Conservation (phyloP, 2,113 vertebrate species). For the Athene cunicularia region DNA sequence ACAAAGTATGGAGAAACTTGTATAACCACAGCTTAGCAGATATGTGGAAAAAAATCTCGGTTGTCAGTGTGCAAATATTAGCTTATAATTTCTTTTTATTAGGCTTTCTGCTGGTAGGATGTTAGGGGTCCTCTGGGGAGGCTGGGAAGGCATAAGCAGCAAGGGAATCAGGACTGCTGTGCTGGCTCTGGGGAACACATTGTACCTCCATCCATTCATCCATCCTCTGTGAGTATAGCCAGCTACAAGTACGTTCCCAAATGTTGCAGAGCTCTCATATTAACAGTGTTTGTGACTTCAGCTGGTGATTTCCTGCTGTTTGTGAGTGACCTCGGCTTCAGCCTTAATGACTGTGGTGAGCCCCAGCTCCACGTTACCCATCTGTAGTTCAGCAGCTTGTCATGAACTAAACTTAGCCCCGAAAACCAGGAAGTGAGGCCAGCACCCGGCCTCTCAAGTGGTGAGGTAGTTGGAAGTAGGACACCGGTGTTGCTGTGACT, state of each 20-base stretch:
- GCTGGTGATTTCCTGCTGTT: neutral
- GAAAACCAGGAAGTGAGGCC: conserved; percentile 6
- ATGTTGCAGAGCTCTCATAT: neutral
- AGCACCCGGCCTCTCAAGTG: neutral
- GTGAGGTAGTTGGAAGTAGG: neutral
- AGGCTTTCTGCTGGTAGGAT: neutral
- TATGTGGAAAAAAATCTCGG: neutral
- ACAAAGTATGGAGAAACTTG: neutral
- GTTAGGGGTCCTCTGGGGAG: neutral
- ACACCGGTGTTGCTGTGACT: neutral
- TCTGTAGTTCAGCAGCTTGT: neutral
- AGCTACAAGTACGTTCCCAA: neutral
- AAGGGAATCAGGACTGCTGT: neutral
- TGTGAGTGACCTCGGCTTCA: neutral
- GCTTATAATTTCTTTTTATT: neutral
- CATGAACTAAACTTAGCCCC: neutral
- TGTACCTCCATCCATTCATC: neutral
- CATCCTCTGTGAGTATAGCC: neutral
- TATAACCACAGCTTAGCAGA: neutral
- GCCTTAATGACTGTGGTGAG: neutral
- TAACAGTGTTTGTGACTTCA: neutral
- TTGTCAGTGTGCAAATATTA: neutral
- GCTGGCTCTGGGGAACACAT: accelerated
- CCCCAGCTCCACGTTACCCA: neutral
- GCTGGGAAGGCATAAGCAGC: neutral